Conservation (phyloP, 1,140 invertebrate genomes). For the Vanessa tameamea region DNA sequence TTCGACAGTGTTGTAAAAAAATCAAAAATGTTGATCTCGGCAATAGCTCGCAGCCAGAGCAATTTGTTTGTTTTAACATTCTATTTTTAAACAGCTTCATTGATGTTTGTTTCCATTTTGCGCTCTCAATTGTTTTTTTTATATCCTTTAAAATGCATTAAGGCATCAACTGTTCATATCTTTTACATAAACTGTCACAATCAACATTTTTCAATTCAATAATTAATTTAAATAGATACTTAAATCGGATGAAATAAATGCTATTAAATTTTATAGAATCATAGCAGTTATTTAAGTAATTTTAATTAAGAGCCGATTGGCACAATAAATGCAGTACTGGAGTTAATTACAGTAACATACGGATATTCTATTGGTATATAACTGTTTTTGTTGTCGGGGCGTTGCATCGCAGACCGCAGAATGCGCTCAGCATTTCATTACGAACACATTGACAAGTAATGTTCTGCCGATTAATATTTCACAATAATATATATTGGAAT, state of each 20-base stretch:
- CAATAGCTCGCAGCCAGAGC: conserved; percentile 46
- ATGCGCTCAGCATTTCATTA: conserved; percentile 58
- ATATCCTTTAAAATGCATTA: conserved; percentile 13
- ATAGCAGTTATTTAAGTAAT: conserved; percentile 26
- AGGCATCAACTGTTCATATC: not conserved
- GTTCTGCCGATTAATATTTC: conserved; percentile 58
- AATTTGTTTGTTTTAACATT: conserved; percentile 47
- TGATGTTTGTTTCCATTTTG: conserved; percentile 35
- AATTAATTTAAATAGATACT: conserved; percentile 1
- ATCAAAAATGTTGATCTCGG: conserved; percentile 51
- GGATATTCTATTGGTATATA: conserved; percentile 24
- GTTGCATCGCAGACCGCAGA: conserved; percentile 52
- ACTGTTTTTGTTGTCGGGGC: conserved; percentile 37
- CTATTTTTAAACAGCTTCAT: conserved; percentile 48
- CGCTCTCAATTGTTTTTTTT: conserved; percentile 17
- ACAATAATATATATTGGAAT: conserved; percentile 55
- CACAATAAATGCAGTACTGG: conserved; percentile 21
- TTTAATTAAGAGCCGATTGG: conserved; percentile 37
- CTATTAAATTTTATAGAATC: conserved; percentile 28
- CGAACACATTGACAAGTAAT: conserved; percentile 61
- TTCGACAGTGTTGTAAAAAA: conserved; percentile 49
- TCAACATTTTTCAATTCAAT: not conserved
- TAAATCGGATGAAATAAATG: conserved; percentile 11
- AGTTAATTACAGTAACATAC: conserved; percentile 22
- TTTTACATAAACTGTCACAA: not conserved